These are phyloP conservation scores for Odontophorus gujanensis DNA, from an alignment of 2,113 vertebrate species.

Conservation along the genomic window DNA sequence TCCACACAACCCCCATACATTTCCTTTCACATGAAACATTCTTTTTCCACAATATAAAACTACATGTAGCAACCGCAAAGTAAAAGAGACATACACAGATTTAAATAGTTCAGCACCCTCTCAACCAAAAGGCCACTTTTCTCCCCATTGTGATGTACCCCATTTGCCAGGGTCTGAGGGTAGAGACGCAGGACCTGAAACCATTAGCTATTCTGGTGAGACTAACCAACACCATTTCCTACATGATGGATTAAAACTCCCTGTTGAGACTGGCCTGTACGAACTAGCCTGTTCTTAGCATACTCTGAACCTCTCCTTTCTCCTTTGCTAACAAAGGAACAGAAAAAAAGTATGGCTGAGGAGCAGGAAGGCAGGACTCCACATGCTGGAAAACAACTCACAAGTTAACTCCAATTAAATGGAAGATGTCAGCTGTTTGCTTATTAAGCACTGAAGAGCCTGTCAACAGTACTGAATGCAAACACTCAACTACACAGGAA, in stretches of 20 bases:
- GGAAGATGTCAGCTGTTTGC: neutral
- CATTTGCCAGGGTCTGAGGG: neutral
- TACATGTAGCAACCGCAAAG: neutral
- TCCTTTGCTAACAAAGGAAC: neutral
- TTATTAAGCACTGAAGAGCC: neutral
- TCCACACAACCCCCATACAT: neutral
- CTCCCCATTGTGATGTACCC: neutral
- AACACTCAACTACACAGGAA: neutral
- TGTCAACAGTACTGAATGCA: neutral
- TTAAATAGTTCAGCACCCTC: neutral
- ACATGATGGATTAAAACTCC: neutral
- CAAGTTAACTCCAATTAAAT: neutral
- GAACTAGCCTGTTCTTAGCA: neutral
- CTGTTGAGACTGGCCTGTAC: neutral
- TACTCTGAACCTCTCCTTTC: neutral
- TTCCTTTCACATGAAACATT: neutral
- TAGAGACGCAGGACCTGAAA: neutral
- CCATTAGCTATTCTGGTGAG: neutral
- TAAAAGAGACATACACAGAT: neutral
- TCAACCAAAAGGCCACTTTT: neutral
- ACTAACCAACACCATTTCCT: neutral
- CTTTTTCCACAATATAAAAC: neutral
- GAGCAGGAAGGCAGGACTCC: neutral
- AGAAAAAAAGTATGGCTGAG: neutral
- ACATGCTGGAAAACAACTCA: neutral